A percentile compares a stretch with the other conserved stretches of the same genome.
These are phyloP conservation scores for Scaeva pyrastri DNA, from an alignment of 2,888 invertebrate species.

Conservation along the genomic window DNA sequence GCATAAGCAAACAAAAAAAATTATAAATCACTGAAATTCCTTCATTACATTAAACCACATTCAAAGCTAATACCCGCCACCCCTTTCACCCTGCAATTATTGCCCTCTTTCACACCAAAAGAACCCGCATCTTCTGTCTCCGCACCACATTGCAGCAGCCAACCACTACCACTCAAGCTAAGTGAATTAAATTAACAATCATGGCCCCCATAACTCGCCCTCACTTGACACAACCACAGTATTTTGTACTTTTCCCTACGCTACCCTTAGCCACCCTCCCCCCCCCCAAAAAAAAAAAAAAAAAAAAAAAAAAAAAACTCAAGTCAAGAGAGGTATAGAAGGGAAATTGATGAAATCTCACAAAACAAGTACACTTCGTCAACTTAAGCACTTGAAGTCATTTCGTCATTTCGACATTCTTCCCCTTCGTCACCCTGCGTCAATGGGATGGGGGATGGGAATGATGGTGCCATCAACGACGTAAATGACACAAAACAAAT, in stretches of 20 bases:
- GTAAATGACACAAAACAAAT: slow-evolving; percentile 63
- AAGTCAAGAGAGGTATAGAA: background rate
- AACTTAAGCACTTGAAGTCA: slow-evolving; percentile 73
- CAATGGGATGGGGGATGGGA: slow-evolving; percentile 28
- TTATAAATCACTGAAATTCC: too few species aligned
- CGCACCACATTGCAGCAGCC: background rate
- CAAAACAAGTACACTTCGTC: slow-evolving; percentile 67
- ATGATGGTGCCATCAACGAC: slow-evolving; percentile 31
- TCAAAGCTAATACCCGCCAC: too few species aligned
- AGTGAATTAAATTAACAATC: slow-evolving; percentile 74
- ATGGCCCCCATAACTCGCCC: slow-evolving; percentile 23
- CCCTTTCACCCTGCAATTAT: background rate
- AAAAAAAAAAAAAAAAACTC: too few species aligned
- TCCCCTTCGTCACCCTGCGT: slow-evolving; percentile 26
- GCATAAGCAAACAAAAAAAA: too few species aligned
- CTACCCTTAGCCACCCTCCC: too few species aligned
- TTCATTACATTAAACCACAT: too few species aligned
- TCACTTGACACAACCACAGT: background rate
- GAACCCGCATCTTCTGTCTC: background rate
- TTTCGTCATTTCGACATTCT: slow-evolving; percentile 51
- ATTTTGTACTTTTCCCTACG: slow-evolving; percentile 25
- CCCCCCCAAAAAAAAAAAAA: too few species aligned
- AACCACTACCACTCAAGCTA: slow-evolving; percentile 61
- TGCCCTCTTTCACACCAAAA: background rate
- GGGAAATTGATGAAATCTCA: slow-evolving; percentile 64